Evolutionary conservation across 1,140 invertebrate genomes (phyloP).

Genomic region (Tetramorium alpestre): DNA sequence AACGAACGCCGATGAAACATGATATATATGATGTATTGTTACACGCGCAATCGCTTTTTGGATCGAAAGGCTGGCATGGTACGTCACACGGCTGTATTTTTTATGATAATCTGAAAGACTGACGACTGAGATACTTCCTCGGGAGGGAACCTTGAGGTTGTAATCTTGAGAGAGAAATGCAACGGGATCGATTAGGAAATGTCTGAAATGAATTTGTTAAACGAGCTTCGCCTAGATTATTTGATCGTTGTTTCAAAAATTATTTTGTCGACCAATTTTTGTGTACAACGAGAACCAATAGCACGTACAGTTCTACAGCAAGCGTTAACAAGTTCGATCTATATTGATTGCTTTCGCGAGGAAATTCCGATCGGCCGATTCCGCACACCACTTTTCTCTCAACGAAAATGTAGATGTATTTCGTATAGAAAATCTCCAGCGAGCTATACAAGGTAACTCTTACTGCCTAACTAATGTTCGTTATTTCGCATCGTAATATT

Average conservation of each 20-base stretch:
- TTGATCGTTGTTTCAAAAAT: background rate
- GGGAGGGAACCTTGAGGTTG: conserved; percentile 19
- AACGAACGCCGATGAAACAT: conserved; percentile 47
- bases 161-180: conserved; percentile 53
- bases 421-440: conserved; percentile 53
- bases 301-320: background rate
- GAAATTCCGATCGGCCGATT: conserved; percentile 36
- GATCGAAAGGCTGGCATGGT: conserved; percentile 40
- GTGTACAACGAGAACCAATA: conserved; percentile 11
- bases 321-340: conserved; percentile 20
- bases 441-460: conserved; percentile 54
- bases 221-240: background rate
- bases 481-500: conserved; percentile 66
- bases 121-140: conserved; percentile 58
- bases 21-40: conserved; percentile 62
- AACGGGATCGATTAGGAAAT: conserved; percentile 28
- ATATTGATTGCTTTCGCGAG: background rate
- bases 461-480: conserved; percentile 68
- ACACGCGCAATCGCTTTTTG: conserved; percentile 64
- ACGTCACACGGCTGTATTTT: conserved; percentile 58
- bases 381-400: conserved; percentile 65
- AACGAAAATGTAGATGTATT: conserved; percentile 56
- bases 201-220: conserved; percentile 17
- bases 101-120: conserved; percentile 71
- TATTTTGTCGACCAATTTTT: conserved; percentile 23